Percentiles rank a stretch among this genome's conserved stretches.
Evolutionary conservation across 2,113 vertebrate species (phyloP).

Genomic region (Emydocephalus ijimae): DNA sequence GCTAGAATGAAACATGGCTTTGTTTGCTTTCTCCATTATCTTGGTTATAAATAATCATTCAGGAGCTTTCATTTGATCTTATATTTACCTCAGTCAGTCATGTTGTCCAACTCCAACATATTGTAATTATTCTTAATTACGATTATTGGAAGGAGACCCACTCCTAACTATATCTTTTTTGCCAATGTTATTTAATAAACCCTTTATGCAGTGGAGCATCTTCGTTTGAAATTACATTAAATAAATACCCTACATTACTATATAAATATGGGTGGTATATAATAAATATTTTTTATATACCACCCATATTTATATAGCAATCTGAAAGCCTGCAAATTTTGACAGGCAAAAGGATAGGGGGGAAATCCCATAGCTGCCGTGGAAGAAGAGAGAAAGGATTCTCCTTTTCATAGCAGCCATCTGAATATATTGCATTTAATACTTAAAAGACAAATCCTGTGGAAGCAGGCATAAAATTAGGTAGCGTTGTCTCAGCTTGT

Average conservation of each 20-base stretch:
- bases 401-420: background rate
- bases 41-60: background rate
- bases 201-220: background rate
- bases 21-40: background rate
- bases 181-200: background rate
- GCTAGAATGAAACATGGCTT: background rate
- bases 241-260: background rate
- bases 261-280: too few relatives aligned
- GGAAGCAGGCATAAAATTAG: too few relatives aligned
- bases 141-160: background rate
- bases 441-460: background rate
- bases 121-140: background rate
- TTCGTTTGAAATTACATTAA: background rate
- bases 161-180: background rate
- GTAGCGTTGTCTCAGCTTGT: too few relatives aligned
- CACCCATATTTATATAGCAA: background rate
- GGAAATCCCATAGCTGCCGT: background rate
- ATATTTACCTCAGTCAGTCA: background rate
- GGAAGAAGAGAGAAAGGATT: background rate
- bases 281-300: background rate
- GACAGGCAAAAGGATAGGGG: background rate
- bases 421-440: background rate
- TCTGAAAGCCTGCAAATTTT: background rate
- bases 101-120: background rate
- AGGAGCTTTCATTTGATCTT: background rate